Evolutionary conservation across 1,140 invertebrate genomes (phyloP).

Genomic region (Amyelois transitella): DNA sequence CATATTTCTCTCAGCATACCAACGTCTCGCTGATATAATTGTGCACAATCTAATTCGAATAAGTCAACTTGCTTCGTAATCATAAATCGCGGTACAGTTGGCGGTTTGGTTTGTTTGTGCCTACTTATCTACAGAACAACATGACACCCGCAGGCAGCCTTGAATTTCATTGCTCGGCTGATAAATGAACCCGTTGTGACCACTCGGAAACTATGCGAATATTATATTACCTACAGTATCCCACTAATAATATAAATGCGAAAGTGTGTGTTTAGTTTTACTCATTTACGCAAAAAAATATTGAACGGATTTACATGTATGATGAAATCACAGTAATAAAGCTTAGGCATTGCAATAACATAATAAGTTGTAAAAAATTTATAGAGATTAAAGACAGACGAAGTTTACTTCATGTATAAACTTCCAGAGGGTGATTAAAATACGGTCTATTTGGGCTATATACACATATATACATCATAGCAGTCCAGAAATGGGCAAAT

Average conservation of each 20-base stretch:
- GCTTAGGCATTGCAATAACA: no score
- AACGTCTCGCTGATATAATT: neutral
- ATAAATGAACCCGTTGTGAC: constrained; percentile 29
- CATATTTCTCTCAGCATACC: neutral
- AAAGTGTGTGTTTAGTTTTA: no score
- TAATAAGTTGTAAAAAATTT: no score
- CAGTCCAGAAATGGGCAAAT: no score
- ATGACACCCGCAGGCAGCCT: constrained; percentile 38
- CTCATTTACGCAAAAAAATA: no score
- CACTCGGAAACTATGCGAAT: constrained; percentile 38
- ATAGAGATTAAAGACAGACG: no score
- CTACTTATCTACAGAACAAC: constrained; percentile 17
- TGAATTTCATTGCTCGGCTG: constrained; percentile 45
- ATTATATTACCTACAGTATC: constrained; percentile 26
- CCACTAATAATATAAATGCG: neutral
- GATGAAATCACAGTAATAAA: no score
- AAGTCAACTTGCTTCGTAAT: neutral
- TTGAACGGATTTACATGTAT: no score
- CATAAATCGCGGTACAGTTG: neutral
- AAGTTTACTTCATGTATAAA: no score
- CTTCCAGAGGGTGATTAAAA: no score
- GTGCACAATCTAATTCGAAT: neutral
- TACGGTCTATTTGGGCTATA: no score
- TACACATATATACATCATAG: no score
- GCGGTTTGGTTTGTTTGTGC: neutral